Percentiles rank a stretch among this genome's conserved stretches.
phyloP scores from a whole-genome alignment of 2,888 invertebrate species.

The Augiades crinisus region DNA sequence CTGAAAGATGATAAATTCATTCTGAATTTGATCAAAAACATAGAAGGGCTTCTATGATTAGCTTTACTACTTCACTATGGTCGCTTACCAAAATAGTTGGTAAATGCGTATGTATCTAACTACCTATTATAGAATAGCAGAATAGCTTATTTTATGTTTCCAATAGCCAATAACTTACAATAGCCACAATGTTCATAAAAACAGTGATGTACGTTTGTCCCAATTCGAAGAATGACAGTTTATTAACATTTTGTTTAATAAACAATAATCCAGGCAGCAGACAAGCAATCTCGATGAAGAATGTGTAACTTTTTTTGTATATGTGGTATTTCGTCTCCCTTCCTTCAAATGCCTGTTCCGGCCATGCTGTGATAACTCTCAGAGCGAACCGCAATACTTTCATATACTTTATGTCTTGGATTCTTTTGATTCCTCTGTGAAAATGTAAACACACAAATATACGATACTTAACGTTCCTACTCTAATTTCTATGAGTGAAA shows the following conservation, averaged over 20 bases:
- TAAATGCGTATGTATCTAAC: not conserved
- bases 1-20: conserved; percentile 24
- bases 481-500: too few species aligned
- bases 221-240: conserved; percentile 25
- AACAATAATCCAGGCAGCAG: conserved; percentile 26
- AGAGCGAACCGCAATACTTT: conserved; percentile 21
- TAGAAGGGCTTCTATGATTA: not conserved
- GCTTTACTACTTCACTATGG: too few species aligned
- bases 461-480: too few species aligned
- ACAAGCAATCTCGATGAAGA: conserved; percentile 15
- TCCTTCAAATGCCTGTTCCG: conserved; percentile 14
- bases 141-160: not conserved
- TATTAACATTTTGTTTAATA: conserved; percentile 15
- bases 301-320: conserved; percentile 18
- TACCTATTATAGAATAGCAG: not conserved
- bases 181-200: conserved; percentile 25
- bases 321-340: conserved; percentile 16
- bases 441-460: too few species aligned
- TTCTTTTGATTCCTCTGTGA: conserved; percentile 23
- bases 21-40: not conserved
- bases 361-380: conserved; percentile 25
- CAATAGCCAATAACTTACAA: conserved; percentile 25
- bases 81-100: too few species aligned
- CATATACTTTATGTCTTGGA: conserved; percentile 31
- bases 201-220: conserved; percentile 31